Evolutionary conservation across 2,888 invertebrate genomes (phyloP), one percentile per base, ranked within the genome.

Genomic region (Iphiclides podalirius): DNA sequence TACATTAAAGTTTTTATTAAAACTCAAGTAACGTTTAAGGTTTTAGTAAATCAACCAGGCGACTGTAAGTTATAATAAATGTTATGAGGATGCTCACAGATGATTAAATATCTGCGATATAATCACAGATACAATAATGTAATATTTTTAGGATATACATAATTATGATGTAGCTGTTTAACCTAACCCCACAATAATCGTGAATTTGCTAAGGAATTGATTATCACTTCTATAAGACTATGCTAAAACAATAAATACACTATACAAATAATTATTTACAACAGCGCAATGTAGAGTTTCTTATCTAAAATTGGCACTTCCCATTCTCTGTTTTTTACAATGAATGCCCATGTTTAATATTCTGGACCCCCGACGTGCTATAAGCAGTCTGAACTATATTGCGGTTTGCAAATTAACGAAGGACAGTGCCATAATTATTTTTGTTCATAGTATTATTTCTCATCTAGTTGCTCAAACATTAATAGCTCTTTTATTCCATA

Each of bases 381-480:
- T 65, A 62, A 63, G 63, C 45, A 38, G 38, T 20, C 6, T 9
- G 11, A 35, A 17, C 16, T 40, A 14, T 45, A 17, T 36, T 44
- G 50, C 40, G 16, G 26, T 26, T 62, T 65, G 67, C 70, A 66
- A 70, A 67, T 70, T 78, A 86, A 79, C 87, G 83, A 86, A 78
- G 61, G 70, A 72, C 79, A 75, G 87, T 87, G 87, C 87, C 87
- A 87, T 87, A 85, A 70, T 64, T 72, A 65, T 62, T 65, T 70
- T 44, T 66, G 60, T 64, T 57, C 57, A 58, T 72, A 73, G 70
- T 67, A 59, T 70, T 66, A 66, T 59, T 61, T 67, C 66, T 68
- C 69, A 71, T 54, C 60, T 75, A 72, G 75, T 83, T 84, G 83
- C 85, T 86, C 84, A 82, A 83, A 70, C 13, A 8, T 60, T n/a